Percentiles rank a stretch among this genome's conserved stretches.
Evolutionary conservation across 2,797 vertebrate genomes (phyloP).

Genomic region (Oreochromis mossambicus): DNA sequence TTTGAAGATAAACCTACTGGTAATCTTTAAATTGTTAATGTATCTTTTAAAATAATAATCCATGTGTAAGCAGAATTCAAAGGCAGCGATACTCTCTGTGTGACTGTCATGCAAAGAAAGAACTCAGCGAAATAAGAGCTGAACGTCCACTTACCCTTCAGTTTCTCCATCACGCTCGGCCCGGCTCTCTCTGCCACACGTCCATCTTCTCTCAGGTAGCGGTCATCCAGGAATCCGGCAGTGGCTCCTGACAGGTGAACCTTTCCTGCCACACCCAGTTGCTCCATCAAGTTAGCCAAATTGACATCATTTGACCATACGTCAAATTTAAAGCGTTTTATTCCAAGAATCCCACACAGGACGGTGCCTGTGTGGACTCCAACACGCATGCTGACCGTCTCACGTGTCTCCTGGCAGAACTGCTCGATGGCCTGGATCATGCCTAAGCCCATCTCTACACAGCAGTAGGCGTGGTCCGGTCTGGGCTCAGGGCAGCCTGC

Average conservation of each 20-base stretch:
- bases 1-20: background rate
- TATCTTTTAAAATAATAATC: background rate
- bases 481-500: slow-evolving; percentile 93
- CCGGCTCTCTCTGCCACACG: slow-evolving; percentile 87
- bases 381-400: slow-evolving; percentile 95
- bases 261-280: slow-evolving; percentile 92
- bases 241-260: slow-evolving; percentile 96
- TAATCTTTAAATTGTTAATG: background rate
- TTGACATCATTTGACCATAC: slow-evolving; percentile 99
- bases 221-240: slow-evolving; percentile 88
- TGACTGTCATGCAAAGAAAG: background rate
- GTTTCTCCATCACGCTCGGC: slow-evolving; percentile 87
- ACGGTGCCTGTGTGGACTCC: slow-evolving; percentile 96
- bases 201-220: slow-evolving; percentile 91
- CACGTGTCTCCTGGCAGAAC: slow-evolving; percentile 94
- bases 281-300: slow-evolving; percentile 97
- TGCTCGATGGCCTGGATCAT: slow-evolving; percentile 98
- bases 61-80: background rate
- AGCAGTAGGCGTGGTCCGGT: slow-evolving; percentile 91
- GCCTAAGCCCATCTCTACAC: slow-evolving; percentile 96
- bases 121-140: background rate
- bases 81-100: background rate
- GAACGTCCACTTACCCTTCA: slow-evolving; percentile 84
- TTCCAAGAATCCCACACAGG: slow-evolving; percentile 94
- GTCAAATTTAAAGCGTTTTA: slow-evolving; percentile 96